phyloP scores from a whole-genome alignment of 92 coral and sea anemone genomes.

The Palythoa grandis region DNA sequence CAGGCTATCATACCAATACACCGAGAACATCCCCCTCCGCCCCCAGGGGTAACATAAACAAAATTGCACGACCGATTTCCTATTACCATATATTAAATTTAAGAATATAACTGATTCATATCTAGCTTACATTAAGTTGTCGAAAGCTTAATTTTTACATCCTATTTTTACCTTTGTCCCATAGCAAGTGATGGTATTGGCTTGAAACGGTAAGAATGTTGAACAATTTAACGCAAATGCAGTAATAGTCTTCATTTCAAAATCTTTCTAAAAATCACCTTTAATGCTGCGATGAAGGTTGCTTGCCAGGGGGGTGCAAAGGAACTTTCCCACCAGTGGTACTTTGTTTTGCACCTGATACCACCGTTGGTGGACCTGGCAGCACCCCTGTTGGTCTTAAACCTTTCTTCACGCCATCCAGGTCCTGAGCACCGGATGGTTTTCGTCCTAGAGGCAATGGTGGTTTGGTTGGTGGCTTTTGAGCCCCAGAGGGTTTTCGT shows the following conservation, averaged over 20 bases:
- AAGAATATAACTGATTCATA: too few species aligned
- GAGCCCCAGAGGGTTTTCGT: slow-evolving; percentile 35
- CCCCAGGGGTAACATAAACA: too few species aligned
- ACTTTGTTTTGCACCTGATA: slow-evolving; percentile 20
- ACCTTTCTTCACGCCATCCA: slow-evolving; percentile 24
- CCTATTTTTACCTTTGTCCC: too few species aligned
- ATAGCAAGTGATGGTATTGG: too few species aligned
- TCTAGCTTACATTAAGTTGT: too few species aligned
- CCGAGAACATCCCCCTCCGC: too few species aligned
- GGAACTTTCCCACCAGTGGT: slow-evolving; percentile 28
- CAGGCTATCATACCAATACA: too few species aligned
- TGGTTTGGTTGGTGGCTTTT: slow-evolving; percentile 44
- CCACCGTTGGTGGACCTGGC: slow-evolving; percentile 9
- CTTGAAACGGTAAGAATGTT: too few species aligned
- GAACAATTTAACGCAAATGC: background rate
- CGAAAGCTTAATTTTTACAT: too few species aligned
- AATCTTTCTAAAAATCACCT: background rate
- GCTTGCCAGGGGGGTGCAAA: slow-evolving; percentile 28
- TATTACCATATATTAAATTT: too few species aligned
- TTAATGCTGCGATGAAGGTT: slow-evolving; percentile 2
- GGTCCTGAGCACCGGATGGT: slow-evolving; percentile 43
- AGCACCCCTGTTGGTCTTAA: slow-evolving; percentile 16
- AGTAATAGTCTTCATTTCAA: background rate
- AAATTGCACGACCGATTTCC: too few species aligned
- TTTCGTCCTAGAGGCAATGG: slow-evolving; percentile 41